A percentile compares a stretch with the other conserved stretches of the same genome.
phyloP scores from a whole-genome alignment of 2,888 invertebrate species.

The Furcula furcula region DNA sequence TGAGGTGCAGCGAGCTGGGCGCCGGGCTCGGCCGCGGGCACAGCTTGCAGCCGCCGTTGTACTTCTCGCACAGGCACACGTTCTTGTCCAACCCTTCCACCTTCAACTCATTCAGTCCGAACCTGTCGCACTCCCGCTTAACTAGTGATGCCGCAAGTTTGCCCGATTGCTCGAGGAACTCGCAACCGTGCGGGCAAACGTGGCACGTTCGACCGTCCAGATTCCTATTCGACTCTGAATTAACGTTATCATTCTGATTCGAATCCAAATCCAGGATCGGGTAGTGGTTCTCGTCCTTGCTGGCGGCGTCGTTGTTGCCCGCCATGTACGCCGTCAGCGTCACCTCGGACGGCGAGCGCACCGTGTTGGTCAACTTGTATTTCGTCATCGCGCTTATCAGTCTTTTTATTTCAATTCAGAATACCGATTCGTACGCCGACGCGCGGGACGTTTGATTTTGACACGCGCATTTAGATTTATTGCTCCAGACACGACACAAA shows the following conservation, averaged over 20 bases:
- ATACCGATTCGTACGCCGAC: constrained; percentile 58
- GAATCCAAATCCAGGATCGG: constrained; percentile 48
- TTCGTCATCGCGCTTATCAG: constrained; percentile 68
- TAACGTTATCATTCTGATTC: constrained; percentile 56
- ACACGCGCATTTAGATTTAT: constrained; percentile 30
- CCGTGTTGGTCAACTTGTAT: constrained; percentile 76
- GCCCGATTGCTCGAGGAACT: constrained; percentile 50
- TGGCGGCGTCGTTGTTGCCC: constrained; percentile 48
- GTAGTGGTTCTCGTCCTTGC: constrained; percentile 40
- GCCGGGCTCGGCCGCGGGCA: constrained; percentile 57
- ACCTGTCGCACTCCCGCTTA: constrained; percentile 55
- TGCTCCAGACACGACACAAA: constrained; percentile 37
- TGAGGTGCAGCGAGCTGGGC: constrained; percentile 44
- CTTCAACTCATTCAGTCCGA: constrained; percentile 67
- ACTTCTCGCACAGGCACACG: constrained; percentile 69
- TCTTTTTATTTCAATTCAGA: constrained; percentile 36
- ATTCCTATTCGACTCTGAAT: constrained; percentile 53
- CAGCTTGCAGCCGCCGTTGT: constrained; percentile 72
- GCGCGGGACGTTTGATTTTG: constrained; percentile 63
- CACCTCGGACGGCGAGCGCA: constrained; percentile 63
- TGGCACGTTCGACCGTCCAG: constrained; percentile 47
- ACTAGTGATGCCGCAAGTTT: constrained; percentile 54
- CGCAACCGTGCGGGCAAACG: constrained; percentile 58
- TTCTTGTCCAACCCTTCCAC: constrained; percentile 60
- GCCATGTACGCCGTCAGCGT: constrained; percentile 73